phyloP scores from a whole-genome alignment of 2,888 invertebrate genomes.

The Stenoptilia bipunctidactyla region DNA sequence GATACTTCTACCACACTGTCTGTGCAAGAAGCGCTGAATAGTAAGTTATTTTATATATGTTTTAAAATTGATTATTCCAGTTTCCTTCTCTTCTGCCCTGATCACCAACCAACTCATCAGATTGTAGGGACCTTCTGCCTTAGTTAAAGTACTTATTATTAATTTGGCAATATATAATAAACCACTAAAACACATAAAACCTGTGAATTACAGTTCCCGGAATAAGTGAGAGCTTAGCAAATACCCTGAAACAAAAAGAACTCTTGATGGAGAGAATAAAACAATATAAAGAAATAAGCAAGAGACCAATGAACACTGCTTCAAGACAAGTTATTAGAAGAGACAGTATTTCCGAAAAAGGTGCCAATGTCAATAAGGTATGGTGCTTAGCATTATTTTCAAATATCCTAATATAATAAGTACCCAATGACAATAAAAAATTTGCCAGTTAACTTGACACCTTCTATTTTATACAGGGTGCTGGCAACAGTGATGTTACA shows the following conservation, averaged over 20 bases:
- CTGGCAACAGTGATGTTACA: constrained; percentile 43
- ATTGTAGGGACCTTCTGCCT: too few relatives aligned
- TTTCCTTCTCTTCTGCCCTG: too few relatives aligned
- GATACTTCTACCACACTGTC: constrained; percentile 52
- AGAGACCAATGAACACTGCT: constrained; percentile 43
- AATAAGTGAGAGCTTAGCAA: constrained; percentile 63
- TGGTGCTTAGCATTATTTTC: neutral
- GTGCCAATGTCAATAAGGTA: constrained; percentile 28
- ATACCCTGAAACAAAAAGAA: constrained; percentile 60
- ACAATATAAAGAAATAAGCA: constrained; percentile 63
- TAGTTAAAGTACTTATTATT: too few relatives aligned
- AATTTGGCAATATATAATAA: too few relatives aligned
- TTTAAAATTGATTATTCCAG: too few relatives aligned
- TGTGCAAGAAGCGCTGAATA: constrained; percentile 62
- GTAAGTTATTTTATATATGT: constrained; percentile 26
- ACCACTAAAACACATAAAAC: too few relatives aligned
- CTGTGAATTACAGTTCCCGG: constrained; percentile 53
- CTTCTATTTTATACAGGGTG: constrained; percentile 26
- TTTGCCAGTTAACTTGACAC: too few relatives aligned
- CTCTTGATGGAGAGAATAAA: constrained; percentile 60
- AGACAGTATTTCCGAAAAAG: constrained; percentile 32
- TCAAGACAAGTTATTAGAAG: constrained; percentile 22
- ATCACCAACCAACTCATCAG: too few relatives aligned
- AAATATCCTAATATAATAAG: too few relatives aligned
- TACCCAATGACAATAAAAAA: too few relatives aligned